Evolutionary conservation across 2,113 vertebrate species (phyloP).

Genomic region (Poecile atricapillus): DNA sequence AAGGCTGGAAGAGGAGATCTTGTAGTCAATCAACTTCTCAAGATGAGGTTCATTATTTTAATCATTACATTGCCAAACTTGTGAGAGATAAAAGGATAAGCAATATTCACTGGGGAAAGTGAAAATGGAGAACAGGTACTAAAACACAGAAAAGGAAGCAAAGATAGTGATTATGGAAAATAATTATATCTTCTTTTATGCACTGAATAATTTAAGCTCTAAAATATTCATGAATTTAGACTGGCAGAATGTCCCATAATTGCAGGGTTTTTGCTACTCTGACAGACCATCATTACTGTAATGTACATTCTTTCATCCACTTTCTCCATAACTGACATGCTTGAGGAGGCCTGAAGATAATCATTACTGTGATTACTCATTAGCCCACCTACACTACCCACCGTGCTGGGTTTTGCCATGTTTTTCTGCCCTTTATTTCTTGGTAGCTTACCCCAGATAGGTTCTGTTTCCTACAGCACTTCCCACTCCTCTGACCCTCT

Average conservation of each 20-base stretch:
- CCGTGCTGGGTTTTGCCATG: fast-evolving
- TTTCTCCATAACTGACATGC: neutral
- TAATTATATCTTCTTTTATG: neutral
- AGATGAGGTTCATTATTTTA: constrained; percentile 6
- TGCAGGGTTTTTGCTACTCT: neutral
- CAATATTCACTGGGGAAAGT: neutral
- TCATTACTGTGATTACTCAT: neutral
- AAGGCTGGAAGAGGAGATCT: neutral
- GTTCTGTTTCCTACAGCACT: neutral
- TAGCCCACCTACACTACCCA: neutral
- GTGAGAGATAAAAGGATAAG: neutral
- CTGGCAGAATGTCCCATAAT: neutral
- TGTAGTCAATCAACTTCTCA: neutral
- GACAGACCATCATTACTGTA: neutral
- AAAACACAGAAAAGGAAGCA: neutral
- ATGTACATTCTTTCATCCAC: neutral
- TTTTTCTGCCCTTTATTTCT: neutral
- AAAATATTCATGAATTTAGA: neutral
- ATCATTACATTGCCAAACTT: neutral
- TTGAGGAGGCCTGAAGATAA: neutral
- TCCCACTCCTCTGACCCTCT: neutral
- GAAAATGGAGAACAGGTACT: neutral
- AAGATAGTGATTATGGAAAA: neutral
- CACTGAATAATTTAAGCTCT: neutral
- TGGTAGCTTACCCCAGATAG: neutral